A percentile compares a stretch with the other conserved stretches of the same genome.
Conservation (phyloP, 2,888 invertebrate genomes). For the Acrocyrtus sp. region DNA sequence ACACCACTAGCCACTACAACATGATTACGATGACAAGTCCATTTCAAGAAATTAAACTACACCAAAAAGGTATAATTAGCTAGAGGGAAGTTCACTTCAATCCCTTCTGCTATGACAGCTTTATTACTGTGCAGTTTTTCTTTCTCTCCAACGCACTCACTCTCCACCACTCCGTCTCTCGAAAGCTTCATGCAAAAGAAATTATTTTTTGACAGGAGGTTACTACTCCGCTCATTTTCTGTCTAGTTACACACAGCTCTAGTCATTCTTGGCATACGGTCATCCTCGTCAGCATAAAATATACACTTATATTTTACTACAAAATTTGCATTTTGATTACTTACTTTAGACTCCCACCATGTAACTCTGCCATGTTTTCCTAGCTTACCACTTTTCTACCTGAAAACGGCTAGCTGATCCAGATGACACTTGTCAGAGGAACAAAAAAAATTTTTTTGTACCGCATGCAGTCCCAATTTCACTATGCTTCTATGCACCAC, state of each 20-base stretch:
- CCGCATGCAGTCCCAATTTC: too few relatives aligned
- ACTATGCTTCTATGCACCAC: too few relatives aligned
- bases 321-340: constrained; percentile 51
- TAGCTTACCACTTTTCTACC: not conserved
- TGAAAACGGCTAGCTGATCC: not conserved
- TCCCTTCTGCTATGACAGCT: constrained; percentile 16
- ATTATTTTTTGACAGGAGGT: not conserved
- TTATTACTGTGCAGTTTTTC: constrained; percentile 24
- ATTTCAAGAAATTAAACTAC: too few relatives aligned
- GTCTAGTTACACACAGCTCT: not conserved
- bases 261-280: constrained; percentile 38
- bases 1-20: too few relatives aligned
- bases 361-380: not conserved
- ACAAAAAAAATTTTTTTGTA: not conserved
- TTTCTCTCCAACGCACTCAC: too few relatives aligned
- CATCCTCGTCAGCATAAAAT: constrained; percentile 22
- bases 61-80: not conserved
- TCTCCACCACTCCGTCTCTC: not conserved
- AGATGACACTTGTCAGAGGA: constrained; percentile 25
- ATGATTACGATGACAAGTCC: too few relatives aligned
- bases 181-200: not conserved
- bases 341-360: constrained; percentile 23
- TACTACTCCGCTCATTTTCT: not conserved
- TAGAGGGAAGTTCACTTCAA: not conserved
- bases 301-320: constrained; percentile 8